These are phyloP conservation scores for Orientallactaga bullata DNA, from an alignment of 2,113 vertebrate genomes.

Conservation along the genomic window DNA sequence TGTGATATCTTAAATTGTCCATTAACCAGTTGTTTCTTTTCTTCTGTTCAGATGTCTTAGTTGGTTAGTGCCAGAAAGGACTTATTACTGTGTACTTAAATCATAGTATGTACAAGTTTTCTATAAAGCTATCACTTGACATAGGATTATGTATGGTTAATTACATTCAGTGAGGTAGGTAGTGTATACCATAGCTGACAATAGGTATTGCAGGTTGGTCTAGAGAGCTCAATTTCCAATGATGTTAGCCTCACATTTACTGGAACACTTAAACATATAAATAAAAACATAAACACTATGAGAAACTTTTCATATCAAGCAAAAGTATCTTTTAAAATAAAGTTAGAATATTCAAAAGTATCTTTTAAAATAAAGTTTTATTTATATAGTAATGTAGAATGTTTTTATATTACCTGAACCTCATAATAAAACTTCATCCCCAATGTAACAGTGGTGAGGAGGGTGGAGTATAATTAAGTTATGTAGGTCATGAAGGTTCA, in stretches of 20 bases:
- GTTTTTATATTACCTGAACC: background rate
- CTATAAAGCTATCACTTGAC: background rate
- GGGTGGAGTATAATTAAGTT: background rate
- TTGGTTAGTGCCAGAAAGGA: background rate
- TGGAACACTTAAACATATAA: background rate
- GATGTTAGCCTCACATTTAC: background rate
- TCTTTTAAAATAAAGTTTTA: background rate
- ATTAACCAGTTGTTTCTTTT: conserved; percentile 1
- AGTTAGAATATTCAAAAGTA: background rate
- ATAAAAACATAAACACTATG: background rate
- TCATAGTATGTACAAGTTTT: background rate
- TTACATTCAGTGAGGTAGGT: background rate
- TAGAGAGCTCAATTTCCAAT: background rate
- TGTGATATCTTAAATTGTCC: background rate
- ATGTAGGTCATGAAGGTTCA: background rate
- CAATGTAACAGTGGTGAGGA: background rate
- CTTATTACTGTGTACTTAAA: background rate
- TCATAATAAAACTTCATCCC: background rate
- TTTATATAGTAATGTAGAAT: background rate
- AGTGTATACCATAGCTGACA: background rate
- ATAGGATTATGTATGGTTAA: background rate
- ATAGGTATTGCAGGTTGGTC: background rate
- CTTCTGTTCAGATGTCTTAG: background rate
- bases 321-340: background rate
- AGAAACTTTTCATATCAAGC: background rate